Base-by-base conservation (phyloP, 1,140 invertebrate species). In the Thaumetopoea pityocampa region DNA sequence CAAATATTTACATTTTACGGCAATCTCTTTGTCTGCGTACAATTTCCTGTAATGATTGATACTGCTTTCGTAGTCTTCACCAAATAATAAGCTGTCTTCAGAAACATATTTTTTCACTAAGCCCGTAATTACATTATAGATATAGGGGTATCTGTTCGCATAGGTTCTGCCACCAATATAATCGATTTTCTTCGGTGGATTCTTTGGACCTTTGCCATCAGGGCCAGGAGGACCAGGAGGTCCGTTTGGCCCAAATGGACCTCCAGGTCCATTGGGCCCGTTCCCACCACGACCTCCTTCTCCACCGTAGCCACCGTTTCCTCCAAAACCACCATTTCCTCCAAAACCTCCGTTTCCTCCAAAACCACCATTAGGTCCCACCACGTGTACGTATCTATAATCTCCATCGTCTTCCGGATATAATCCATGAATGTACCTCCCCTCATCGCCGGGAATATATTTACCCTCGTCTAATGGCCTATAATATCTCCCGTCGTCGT, bases 381-480 rank as follows among this genome's bases (percentile, higher is more conserved):
- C 72, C 24, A 74, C 20, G 27, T 85, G 83, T 22, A 85, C 62
- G 60, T 87, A 87, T 44, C 79, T 77, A 24, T 85, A 85, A 9
- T 84, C 85, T 24, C 85, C 83, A 26, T 86, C 85, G 45, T 86
- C 85, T 37, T 68, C 83, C 3, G 71, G 73, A 32, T 66, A 78
- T 8, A 76, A 56, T 1, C 68, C 67, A 38, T 69, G 59, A 5
- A 70, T 85, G 66, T 87, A 87, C 69, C 76, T 78, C 26, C 86
- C 81, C 48, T 87, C 85, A 62, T 86, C 80, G 28, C 85, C 82
- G 5, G 84, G 87, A 52, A 83, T 51, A 56, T 88, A 87, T 69
- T 85, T 86, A 7, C 85, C 85, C 54, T 82, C 78, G 28, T 56
- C 46, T 38, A 48, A 23, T 7, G 78, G 78, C 27, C 76, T 64